A percentile compares a stretch with the other conserved stretches of the same genome.
Evolutionary conservation across 1,140 invertebrate species (phyloP).

Genomic region (Tetramorium parvispinum): DNA sequence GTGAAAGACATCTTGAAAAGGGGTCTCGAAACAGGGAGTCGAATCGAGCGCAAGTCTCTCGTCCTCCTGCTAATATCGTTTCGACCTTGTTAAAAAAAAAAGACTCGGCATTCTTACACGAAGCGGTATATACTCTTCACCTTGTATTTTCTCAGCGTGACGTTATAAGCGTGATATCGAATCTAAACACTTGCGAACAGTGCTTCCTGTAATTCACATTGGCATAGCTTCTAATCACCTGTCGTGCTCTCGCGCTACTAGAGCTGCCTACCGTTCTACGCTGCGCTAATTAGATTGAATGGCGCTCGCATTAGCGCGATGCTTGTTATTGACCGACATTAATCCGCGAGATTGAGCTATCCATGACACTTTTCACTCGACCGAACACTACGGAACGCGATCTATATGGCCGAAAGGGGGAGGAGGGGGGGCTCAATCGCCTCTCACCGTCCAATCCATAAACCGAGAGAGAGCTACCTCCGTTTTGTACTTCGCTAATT

Average conservation of each 20-base stretch:
- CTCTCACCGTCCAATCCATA: conserved; percentile 71
- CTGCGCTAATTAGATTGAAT: conserved; percentile 56
- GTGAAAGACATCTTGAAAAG: conserved; percentile 48
- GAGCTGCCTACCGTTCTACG: conserved; percentile 13
- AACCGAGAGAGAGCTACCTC: conserved; percentile 72
- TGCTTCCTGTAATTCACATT: conserved; percentile 28
- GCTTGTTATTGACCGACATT: conserved; percentile 63
- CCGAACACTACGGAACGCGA: conserved; percentile 49
- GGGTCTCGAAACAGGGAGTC: conserved; percentile 45
- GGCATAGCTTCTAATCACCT: conserved; percentile 57
- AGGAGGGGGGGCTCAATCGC: conserved; percentile 43
- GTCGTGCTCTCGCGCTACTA: conserved; percentile 26
- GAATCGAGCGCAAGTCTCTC: conserved; percentile 26
- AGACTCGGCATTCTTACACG: conserved; percentile 1
- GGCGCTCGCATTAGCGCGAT: conserved; percentile 56
- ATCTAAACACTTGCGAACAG: conserved; percentile 2
- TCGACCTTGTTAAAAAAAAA: conserved; percentile 21
- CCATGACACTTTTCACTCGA: conserved; percentile 66
- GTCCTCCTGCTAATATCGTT: conserved; percentile 28
- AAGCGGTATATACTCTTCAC: not conserved
- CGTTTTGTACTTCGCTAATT: conserved; percentile 75
- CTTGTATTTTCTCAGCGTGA: not conserved
- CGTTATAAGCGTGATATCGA: conserved; percentile 13
- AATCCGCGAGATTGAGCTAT: conserved; percentile 68
- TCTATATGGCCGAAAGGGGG: conserved; percentile 37